Evolutionary conservation across 2,797 vertebrate species (phyloP), one percentile per base, ranked within the genome.

Genomic region (Zenarchopterus dispar): DNA sequence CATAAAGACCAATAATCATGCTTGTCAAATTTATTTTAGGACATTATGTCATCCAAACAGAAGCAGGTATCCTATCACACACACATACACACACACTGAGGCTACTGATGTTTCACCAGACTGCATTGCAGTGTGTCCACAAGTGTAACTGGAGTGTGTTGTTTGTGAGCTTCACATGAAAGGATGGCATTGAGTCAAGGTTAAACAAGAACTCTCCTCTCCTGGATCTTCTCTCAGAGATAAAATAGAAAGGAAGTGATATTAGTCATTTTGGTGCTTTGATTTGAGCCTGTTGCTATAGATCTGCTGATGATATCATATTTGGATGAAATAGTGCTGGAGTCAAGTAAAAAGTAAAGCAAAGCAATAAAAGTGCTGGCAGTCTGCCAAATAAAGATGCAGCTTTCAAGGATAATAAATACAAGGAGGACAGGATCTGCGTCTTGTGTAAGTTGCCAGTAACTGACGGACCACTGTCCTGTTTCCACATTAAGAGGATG

Each of bases 91-190:
- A 60, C 56, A 44, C 41, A 15, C 59, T 41, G 6, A 11, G 68
- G 69, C 69, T 77, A 65, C 83, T 64, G 28, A 44, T 57, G 52
- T 82, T 87, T 87, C 73, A 60, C 48, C 55, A 5, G 59, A 73
- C 89, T 89, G 92, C 91, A 93, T 82, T 93, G 92, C 90, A 90
- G 91, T 73, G 73, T 56, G 77, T 73, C 80, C 77, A 84, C 82
- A 80, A 85, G 81, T 86, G 88, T 87, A 91, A 84, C 24, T 62
- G 77, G 80, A 91, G 91, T 77, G 84, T 63, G 67, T 78, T 71
- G 77, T 56, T 60, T 54, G 18, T 70, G 61, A 71, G 73, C 70
- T 62, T 73, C 50, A 62, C 61, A 46, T 85, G 59, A 78, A 67
- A 84, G 56, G 59, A 62, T 50, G 36, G 24, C 17, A 24, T 46